phyloP scores from a whole-genome alignment of 2,797 vertebrate genomes.

The Orientallactaga sibirica region DNA sequence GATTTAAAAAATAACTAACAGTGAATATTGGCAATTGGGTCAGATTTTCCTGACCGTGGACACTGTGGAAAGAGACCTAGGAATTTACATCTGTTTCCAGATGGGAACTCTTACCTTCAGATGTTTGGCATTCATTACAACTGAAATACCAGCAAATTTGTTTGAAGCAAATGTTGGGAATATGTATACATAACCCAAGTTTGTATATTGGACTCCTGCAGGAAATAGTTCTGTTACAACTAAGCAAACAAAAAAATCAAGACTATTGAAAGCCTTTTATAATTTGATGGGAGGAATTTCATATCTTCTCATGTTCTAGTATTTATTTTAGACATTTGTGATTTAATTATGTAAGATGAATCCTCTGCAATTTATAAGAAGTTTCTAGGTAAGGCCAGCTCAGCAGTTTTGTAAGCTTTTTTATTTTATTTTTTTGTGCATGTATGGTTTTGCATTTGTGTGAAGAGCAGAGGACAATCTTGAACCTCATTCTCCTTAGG shows the following conservation, averaged over 20 bases:
- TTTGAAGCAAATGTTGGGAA: conserved; percentile 43
- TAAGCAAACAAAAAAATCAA: conserved; percentile 6
- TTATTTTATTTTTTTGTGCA: neutral
- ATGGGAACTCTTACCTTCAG: conserved; percentile 54
- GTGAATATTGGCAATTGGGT: neutral
- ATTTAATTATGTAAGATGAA: conserved; percentile 16
- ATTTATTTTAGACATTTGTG: conserved; percentile 51
- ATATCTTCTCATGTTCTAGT: conserved; percentile 13
- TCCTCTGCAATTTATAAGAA: neutral
- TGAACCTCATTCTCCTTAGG: no score
- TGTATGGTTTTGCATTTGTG: neutral
- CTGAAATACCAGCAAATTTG: conserved; percentile 59
- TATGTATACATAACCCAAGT: conserved; percentile 2
- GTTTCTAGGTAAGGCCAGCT: neutral
- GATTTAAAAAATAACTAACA: conserved; percentile 30
- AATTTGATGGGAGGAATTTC: conserved; percentile 21
- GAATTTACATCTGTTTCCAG: conserved; percentile 59
- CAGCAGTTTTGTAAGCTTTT: neutral
- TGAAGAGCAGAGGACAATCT: no score
- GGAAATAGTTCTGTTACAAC: conserved; percentile 4
- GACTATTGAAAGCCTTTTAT: neutral
- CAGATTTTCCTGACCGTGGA: conserved; percentile 15
- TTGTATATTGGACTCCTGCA: neutral
- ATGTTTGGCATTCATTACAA: conserved; percentile 39
- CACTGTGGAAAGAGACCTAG: neutral